These are phyloP conservation scores for Pseudolycoriella hygida DNA, from an alignment of 2,888 invertebrate genomes.

Conservation along the genomic window DNA sequence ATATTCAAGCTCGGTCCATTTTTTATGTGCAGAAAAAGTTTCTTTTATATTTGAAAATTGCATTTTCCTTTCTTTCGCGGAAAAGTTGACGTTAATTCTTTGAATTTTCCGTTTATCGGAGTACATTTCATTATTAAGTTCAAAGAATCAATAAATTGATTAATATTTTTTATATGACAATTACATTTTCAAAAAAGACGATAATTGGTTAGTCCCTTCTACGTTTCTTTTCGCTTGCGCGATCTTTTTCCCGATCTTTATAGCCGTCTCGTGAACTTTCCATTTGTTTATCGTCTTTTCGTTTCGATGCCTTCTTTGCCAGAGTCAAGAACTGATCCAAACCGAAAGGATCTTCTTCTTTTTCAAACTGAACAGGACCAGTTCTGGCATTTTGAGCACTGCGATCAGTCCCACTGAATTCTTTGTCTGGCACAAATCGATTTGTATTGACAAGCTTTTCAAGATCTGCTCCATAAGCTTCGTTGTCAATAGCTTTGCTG, in stretches of 20 bases:
- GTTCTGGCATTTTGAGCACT: slow-evolving; percentile 42
- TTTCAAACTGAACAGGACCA: slow-evolving; percentile 93
- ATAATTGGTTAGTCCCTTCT: slow-evolving; percentile 14
- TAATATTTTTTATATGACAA: too few relatives aligned
- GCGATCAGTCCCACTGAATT: slow-evolving; percentile 82
- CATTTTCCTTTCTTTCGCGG: too few relatives aligned
- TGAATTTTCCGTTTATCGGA: too few relatives aligned
- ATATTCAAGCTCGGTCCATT: too few relatives aligned
- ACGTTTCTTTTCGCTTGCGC: slow-evolving; percentile 28
- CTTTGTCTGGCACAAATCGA: slow-evolving; percentile 94
- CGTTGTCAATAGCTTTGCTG: slow-evolving; percentile 70
- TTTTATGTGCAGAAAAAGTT: too few relatives aligned
- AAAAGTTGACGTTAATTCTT: too few relatives aligned
- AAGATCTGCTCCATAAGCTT: slow-evolving; percentile 80
- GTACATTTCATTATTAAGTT: too few relatives aligned
- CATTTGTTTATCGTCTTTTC: slow-evolving; percentile 33
- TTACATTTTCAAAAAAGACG: too few relatives aligned
- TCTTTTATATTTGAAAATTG: too few relatives aligned
- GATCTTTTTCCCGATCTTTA: slow-evolving; percentile 22
- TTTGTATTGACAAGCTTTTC: slow-evolving; percentile 78
- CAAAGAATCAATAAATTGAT: too few relatives aligned
- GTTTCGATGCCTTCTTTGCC: slow-evolving; percentile 67
- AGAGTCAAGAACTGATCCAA: slow-evolving; percentile 95
- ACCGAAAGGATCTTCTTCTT: slow-evolving; percentile 86
- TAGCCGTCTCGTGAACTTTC: slow-evolving; percentile 6